Base-by-base conservation (phyloP, 2,113 vertebrate species). In the Leuciscus idus region DNA sequence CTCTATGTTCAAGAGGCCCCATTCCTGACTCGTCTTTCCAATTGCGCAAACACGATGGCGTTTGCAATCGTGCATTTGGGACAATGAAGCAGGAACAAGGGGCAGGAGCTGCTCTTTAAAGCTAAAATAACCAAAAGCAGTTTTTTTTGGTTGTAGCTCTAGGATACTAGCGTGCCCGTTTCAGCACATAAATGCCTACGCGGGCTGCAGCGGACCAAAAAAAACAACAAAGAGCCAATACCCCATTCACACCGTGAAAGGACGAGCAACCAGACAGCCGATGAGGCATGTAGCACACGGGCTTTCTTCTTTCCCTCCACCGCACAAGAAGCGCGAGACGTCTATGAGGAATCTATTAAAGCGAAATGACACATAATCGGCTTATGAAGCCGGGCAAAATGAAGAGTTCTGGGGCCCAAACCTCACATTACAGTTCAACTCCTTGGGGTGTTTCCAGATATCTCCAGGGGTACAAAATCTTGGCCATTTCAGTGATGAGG, bases 401-500 rank as follows among this genome's bases (percentile, higher is more conserved):
- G n/a, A 72, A 93, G 85, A 87, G 11, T 85, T 85, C 80, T 84
- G 82, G 85, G 62, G 17, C 28, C 84, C 1, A 9, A 57, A 0
- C 72, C 57, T 77, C 84, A 66, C 75, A 76, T 50, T 80, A 85
- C 15, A 66, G 39, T 75, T 89, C 68, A 59, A 77, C 30, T 85
- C 72, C 64, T 8, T 10, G 64, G 84, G 87, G 89, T 76, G 76
- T 84, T 85, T 83, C 30, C 28, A 50, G 82, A 50, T 83, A 15
- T 64, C 84, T 50, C 77, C 0, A 9, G 50, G 17, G 30, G 39
- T 74, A 77, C 88, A 87, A 90, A 88, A 33, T 86, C 87, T 84
- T 59, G 59, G 73, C 70, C 88, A 90, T 87, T 94, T 86, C 77
- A 88, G 81, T 50, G 84, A 83, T 88, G 73, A 89, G 73, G 75